phyloP scores from a whole-genome alignment of 2,797 vertebrate genomes.

The Pterois miles region DNA sequence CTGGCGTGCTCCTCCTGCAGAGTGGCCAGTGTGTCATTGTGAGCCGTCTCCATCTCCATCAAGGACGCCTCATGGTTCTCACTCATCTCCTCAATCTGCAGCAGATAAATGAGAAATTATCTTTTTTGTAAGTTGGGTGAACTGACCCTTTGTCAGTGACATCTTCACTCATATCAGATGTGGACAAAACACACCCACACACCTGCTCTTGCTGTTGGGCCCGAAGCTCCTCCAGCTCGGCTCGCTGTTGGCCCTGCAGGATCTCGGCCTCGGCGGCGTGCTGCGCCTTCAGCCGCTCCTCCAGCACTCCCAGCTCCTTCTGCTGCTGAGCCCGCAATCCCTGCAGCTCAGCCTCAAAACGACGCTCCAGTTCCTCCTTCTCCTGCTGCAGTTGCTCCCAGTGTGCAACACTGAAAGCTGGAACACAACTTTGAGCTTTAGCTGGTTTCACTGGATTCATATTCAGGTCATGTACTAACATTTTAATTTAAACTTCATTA shows the following conservation, averaged over 20 bases:
- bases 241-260: conserved; percentile 83
- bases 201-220: conserved; percentile 89
- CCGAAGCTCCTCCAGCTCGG: conserved; percentile 82
- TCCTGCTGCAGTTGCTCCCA: conserved; percentile 92
- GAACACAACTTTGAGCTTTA: background rate
- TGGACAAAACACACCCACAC: background rate
- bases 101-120: background rate
- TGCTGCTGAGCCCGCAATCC: conserved; percentile 85
- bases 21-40: conserved; percentile 83
- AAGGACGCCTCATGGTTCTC: conserved; percentile 85
- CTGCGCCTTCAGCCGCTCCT: conserved; percentile 85
- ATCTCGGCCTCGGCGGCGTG: conserved; percentile 75
- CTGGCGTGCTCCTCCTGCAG: conserved; percentile 90
- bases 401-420: conserved; percentile 88
- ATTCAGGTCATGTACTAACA: background rate
- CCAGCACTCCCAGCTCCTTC: conserved; percentile 86
- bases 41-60: conserved; percentile 87
- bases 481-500: too few species aligned
- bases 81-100: conserved; percentile 91
- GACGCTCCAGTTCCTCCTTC: conserved; percentile 90
- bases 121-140: background rate
- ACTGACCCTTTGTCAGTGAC: background rate
- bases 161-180: background rate
- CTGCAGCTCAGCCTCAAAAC: conserved; percentile 87
- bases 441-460: background rate